Base-by-base conservation (phyloP, 2,113 vertebrate genomes). In the Oxygymnocypris stewartii region DNA sequence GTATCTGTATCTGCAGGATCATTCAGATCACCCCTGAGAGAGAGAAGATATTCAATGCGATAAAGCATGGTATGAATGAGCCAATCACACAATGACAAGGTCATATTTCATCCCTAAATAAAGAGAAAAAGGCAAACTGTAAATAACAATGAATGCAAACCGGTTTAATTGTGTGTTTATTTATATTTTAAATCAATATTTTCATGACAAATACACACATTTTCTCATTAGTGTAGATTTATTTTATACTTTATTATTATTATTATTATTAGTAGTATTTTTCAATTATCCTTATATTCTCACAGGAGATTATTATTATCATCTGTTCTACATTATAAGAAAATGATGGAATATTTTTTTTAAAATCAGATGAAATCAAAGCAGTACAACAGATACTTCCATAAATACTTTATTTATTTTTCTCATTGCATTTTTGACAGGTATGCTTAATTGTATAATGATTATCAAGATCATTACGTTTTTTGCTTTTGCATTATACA, bases 31-130 rank as follows among this genome's bases (percentile, higher is more conserved):
- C 79, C 42, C 84, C 86, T 59, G 84, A 84, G 74, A 84, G 88
- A 57, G 86, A 87, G 49, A 76, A 80, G 79, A 87, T 89, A 13
- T 86, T 78, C 88, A 87, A 4, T 35, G 86, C 88, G 35, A 86
- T 89, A n/a, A 89, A 65, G 16, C 73, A 71, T 69, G 86, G 88
- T 89, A 40, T 65, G 75, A 82, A 11, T 20, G 6, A 10, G 2
- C 13, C 18, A 49, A 25, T n/a, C 74, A 47, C 40, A 47, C 73
- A 76, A 28, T 3, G 2, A 47, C 40, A 76, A 13, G 23, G 40
- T 42, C 18, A 76, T 23, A 14, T 47, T 65, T 37, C 31, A 71
- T 35, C 3, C 1, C 31, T 4, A 9, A 37, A 71, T 1, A 4
- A 4, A 71, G 28, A 31, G 28, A 31, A 31, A 31, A 31, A 31